Percentiles rank a stretch among this genome's conserved stretches.
These are phyloP conservation scores for Poeciliopsis gracilis DNA, from an alignment of 2,797 vertebrate species.

Conservation along the genomic window DNA sequence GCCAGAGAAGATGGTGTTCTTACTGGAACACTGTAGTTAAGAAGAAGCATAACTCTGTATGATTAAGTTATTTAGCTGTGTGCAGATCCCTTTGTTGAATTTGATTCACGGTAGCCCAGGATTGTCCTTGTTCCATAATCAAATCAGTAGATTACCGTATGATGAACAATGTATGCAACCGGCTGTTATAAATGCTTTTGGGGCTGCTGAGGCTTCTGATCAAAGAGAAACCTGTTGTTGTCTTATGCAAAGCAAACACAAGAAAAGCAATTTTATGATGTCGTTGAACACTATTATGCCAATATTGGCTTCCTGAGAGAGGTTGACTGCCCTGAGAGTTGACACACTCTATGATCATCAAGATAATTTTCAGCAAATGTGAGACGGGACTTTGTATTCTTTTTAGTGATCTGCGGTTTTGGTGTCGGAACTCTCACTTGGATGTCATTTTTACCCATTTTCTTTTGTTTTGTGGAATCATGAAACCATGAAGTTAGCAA, in stretches of 20 bases:
- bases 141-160: neutral
- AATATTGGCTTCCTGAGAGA: neutral
- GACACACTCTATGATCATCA: neutral
- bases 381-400: neutral
- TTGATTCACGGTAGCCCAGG: neutral
- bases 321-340: neutral
- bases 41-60: conserved; percentile 2
- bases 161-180: neutral
- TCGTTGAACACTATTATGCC: neutral
- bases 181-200: neutral
- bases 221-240: neutral
- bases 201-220: too few species aligned
- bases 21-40: neutral
- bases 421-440: neutral
- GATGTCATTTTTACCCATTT: neutral
- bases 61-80: conserved; percentile 9
- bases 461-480: neutral
- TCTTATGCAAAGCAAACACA: neutral
- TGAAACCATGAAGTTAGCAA: neutral
- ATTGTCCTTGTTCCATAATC: neutral
- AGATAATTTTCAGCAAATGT: neutral
- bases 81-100: conserved; percentile 8
- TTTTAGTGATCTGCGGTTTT: neutral
- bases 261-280: neutral
- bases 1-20: neutral